These are phyloP conservation scores for Sturnira hondurensis DNA, from an alignment of 2,113 vertebrate species.

Conservation along the genomic window DNA sequence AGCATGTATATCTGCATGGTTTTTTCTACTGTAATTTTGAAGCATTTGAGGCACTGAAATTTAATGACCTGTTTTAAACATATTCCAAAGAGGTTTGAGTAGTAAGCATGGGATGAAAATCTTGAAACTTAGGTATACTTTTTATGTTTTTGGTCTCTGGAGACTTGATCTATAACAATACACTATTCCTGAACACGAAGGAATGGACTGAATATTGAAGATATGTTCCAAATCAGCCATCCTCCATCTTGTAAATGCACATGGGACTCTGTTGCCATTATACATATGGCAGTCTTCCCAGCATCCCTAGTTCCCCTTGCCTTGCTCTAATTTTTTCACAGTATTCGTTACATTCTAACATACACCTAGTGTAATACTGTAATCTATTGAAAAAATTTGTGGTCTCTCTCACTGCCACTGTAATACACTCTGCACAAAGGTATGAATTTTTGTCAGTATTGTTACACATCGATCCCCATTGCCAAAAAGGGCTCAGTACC, in stretches of 20 bases:
- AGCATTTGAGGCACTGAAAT: neutral
- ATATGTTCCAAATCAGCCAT: neutral
- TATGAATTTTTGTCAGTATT: neutral
- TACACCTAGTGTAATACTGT: neutral
- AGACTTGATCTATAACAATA: neutral
- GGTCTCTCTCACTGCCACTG: neutral
- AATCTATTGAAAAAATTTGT: neutral
- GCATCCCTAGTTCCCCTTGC: fast-evolving
- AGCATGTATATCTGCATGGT: neutral
- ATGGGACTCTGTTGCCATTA: neutral
- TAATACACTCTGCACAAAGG: neutral
- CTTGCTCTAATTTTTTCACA: neutral
- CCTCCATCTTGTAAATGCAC: neutral
- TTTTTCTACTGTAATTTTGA: neutral
- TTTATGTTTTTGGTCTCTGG: neutral
- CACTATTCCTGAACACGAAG: neutral
- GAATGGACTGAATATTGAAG: neutral
- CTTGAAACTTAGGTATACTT: neutral
- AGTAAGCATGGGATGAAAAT: neutral
- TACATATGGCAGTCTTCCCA: neutral
- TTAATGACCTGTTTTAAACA: constrained; percentile 5
- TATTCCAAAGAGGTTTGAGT: neutral
- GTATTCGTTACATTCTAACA: neutral
- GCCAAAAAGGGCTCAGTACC: neutral
- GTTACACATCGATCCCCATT: neutral